Conservation (phyloP, 2,113 vertebrate species). For the Mionectes macconnelli region DNA sequence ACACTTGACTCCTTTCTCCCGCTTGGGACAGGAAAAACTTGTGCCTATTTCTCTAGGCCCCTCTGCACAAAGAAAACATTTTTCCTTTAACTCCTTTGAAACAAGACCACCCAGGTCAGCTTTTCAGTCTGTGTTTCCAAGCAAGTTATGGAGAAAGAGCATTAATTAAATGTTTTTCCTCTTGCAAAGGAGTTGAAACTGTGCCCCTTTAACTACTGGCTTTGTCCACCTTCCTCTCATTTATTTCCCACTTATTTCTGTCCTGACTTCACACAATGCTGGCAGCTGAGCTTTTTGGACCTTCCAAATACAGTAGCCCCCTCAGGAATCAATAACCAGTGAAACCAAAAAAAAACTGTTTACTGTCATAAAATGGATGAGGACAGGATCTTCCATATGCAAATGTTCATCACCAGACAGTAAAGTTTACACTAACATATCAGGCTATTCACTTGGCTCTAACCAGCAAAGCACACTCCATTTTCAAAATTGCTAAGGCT, state of each 20-base stretch:
- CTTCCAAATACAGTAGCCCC: neutral
- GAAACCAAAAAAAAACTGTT: neutral
- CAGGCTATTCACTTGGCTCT: neutral
- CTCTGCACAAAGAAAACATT: neutral
- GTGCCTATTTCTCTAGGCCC: neutral
- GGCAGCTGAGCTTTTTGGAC: neutral
- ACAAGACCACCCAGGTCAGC: constrained; percentile 39
- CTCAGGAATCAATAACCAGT: neutral
- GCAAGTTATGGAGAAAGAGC: neutral
- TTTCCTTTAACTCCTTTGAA: neutral
- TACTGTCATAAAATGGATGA: neutral
- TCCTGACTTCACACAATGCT: neutral
- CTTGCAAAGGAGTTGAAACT: neutral
- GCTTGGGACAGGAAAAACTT: neutral
- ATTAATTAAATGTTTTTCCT: constrained; percentile 12
- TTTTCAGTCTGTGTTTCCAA: constrained; percentile 26
- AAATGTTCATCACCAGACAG: neutral
- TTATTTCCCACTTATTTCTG: constrained; percentile 35
- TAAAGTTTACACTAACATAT: neutral
- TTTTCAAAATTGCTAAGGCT: neutral
- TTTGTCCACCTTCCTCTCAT: constrained; percentile 19
- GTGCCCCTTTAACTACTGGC: neutral
- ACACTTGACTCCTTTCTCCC: neutral
- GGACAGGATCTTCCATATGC: neutral
- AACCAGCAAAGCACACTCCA: fast-evolving